Conservation (phyloP, 2,797 vertebrate species). For the Numenius phaeopus region DNA sequence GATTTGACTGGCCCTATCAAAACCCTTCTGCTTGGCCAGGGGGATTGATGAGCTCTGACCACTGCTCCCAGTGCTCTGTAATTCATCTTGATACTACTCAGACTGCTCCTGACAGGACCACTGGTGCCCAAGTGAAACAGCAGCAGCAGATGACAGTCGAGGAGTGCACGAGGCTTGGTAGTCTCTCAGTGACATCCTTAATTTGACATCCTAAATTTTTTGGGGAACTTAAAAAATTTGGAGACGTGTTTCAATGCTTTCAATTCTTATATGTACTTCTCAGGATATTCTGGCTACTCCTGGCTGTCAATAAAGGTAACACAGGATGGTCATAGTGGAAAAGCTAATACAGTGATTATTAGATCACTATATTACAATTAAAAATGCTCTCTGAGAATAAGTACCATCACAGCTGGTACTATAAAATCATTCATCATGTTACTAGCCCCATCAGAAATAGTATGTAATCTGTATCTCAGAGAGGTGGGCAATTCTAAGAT, state of each 20-base stretch:
- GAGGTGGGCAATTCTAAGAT: background rate
- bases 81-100: background rate
- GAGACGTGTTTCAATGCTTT: background rate
- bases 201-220: background rate
- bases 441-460: background rate
- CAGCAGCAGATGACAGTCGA: background rate
- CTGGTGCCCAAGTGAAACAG: background rate
- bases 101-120: background rate
- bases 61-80: too few relatives aligned
- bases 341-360: background rate
- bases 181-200: background rate
- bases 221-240: background rate
- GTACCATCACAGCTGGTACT: background rate
- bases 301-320: background rate
- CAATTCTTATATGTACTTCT: background rate
- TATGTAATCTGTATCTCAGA: background rate
- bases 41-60: too few relatives aligned
- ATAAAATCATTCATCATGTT: background rate
- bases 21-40: too few relatives aligned
- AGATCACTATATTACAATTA: background rate
- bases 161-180: background rate
- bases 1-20: too few relatives aligned
- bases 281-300: background rate
- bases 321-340: rapidly evolving
- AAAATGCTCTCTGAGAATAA: background rate